Conservation (phyloP, 2,888 invertebrate genomes). For the Yponomeuta plumbellus region DNA sequence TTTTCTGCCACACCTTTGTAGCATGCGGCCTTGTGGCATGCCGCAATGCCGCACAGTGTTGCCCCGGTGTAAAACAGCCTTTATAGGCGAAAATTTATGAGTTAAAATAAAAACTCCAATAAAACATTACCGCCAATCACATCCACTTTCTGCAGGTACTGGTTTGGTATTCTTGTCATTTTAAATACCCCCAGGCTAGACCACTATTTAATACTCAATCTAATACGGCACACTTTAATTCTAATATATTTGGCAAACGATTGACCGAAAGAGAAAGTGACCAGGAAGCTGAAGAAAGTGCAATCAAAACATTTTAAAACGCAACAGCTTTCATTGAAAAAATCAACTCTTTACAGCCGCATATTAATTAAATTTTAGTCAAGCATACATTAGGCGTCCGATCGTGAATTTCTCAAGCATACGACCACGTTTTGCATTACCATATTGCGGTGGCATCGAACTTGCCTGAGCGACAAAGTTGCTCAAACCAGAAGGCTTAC, state of each 20-base stretch:
- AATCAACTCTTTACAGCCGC: background rate
- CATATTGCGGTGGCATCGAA: background rate
- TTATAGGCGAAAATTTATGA: no score
- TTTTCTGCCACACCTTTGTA: no score
- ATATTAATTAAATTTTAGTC: background rate
- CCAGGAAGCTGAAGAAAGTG: background rate
- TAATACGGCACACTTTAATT: background rate
- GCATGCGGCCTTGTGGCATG: no score
- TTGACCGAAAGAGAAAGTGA: background rate
- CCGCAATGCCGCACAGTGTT: no score
- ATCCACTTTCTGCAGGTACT: no score
- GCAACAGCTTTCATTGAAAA: background rate
- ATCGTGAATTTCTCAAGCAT: slow-evolving; percentile 3
- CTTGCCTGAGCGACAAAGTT: background rate
- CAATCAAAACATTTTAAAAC: background rate
- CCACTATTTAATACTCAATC: background rate
- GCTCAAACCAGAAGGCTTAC: background rate
- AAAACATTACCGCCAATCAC: no score
- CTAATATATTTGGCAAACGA: background rate
- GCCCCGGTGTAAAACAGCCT: no score
- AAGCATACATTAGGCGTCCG: background rate
- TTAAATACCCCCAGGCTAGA: no score
- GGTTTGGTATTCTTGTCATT: no score
- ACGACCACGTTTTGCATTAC: background rate
- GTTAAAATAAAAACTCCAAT: no score